phyloP scores from a whole-genome alignment of 1,140 invertebrate species.

The Drosophila kohkoa region DNA sequence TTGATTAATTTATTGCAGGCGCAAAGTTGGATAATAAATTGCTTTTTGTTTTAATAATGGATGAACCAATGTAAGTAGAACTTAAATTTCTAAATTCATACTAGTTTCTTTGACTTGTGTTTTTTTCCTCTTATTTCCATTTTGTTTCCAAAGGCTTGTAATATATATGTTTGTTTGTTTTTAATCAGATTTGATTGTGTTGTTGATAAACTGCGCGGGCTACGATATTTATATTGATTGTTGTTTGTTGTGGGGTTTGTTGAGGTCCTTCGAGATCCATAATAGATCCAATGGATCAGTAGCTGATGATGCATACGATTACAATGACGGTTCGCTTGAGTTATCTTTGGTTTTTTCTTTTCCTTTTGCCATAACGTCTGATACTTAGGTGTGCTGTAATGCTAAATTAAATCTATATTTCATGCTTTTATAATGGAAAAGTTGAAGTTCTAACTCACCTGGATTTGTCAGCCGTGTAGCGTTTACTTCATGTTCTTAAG shows the following conservation, averaged over 20 bases:
- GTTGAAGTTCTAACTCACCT: constrained; percentile 36
- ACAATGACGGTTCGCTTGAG: constrained; percentile 69
- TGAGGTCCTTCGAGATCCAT: constrained; percentile 60
- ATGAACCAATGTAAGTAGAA: constrained; percentile 66
- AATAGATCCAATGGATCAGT: constrained; percentile 21
- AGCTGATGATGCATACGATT: constrained; percentile 74
- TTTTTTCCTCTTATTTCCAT: not conserved
- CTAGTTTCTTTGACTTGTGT: not conserved
- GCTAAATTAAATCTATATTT: not conserved
- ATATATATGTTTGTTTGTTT: constrained; percentile 10
- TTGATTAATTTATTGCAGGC: constrained; percentile 23
- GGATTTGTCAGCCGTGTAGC: constrained; percentile 61
- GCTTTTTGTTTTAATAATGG: constrained; percentile 24
- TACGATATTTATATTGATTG: constrained; percentile 76
- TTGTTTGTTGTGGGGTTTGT: constrained; percentile 53
- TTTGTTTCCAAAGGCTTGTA: constrained; percentile 25
- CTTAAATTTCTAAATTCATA: constrained; percentile 52
- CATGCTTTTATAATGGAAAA: no score
- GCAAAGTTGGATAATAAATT: constrained; percentile 44
- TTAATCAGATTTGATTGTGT: constrained; percentile 12
- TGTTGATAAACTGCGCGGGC: constrained; percentile 46
- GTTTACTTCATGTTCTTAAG: constrained; percentile 84
- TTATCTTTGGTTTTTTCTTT: constrained; percentile 67
- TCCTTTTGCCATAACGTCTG: constrained; percentile 15
- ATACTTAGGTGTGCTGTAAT: constrained; percentile 36